Percentiles rank a stretch among this genome's conserved stretches.
Conservation (phyloP, 2,113 vertebrate genomes). For the Emydura subglobosa region DNA sequence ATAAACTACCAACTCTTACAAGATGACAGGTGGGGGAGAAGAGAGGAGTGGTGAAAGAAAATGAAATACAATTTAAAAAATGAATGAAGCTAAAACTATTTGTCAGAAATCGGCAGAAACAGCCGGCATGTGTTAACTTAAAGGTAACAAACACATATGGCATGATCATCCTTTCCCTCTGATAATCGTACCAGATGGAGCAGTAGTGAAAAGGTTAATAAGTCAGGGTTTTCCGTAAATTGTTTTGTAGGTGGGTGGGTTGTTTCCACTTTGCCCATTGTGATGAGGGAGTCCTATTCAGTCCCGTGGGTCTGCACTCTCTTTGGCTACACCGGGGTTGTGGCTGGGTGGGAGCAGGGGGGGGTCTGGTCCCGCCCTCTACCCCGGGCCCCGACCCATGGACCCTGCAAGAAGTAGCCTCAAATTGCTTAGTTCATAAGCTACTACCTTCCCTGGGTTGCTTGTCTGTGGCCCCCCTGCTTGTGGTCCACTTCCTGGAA, state of each 20-base stretch:
- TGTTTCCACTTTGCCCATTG: not conserved
- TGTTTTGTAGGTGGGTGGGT: not conserved
- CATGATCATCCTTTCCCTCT: not conserved
- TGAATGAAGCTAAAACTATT: not conserved
- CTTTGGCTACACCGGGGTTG: too few relatives aligned
- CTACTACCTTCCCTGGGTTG: too few relatives aligned
- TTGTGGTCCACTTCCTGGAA: too few relatives aligned
- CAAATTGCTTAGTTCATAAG: too few relatives aligned
- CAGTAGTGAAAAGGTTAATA: not conserved
- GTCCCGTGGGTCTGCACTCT: too few relatives aligned
- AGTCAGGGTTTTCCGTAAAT: not conserved
- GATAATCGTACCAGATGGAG: not conserved
- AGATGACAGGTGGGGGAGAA: not conserved
- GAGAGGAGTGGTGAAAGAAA: not conserved
- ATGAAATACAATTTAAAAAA: not conserved
- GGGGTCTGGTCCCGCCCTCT: too few relatives aligned
- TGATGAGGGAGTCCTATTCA: too few relatives aligned
- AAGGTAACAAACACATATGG: not conserved
- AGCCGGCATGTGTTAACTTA: not conserved
- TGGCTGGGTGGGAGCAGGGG: too few relatives aligned
- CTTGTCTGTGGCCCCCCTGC: too few relatives aligned
- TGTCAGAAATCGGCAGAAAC: not conserved
- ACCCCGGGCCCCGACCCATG: too few relatives aligned
- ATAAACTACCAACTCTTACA: not conserved
- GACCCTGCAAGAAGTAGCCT: too few relatives aligned